Evolutionary conservation across 30 jellyfish, hydroid and myxozoan species (phyloP), one percentile per base, ranked within the genome.

Genomic region (Sanderia malayensis): DNA sequence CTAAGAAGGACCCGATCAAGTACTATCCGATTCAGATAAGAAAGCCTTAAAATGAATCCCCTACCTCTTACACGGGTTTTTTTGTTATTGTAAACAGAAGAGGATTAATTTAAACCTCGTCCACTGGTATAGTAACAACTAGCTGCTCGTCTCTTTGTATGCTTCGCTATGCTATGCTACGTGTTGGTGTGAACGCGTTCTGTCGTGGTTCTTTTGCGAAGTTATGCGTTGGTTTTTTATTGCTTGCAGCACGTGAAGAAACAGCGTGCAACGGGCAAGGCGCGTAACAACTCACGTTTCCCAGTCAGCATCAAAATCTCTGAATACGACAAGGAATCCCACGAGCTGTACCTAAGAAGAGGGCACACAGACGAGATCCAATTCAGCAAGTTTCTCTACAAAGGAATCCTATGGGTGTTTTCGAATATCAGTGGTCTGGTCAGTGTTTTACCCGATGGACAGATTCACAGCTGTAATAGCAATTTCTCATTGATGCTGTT

Each of bases 371-470:
- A 71, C 31, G 81, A 81, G 11, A 65, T 65, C 2, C 95, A 85
- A 77, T 64, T 64, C 70, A 59, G 90, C 57, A 85, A 85, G 32
- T 85, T 85, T 67, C 82, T 88, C 15, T 88, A 88, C 84, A 81
- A 81, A 65, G 93, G 97, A 23, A 61, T 80, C 44, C 37, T 88
- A 15, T 88, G 97, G 97, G 97, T 88, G 63, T 88, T 88, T 49
- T 68, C 97, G 7, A 88, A 88, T 67, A 81, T 88, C 81, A 88
- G 97, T 79, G 97, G 97, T 1, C 67, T 88, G 52, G 83, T 88
- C 41, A 81, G 83, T 30, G 87, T 88, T 21, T 37, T 70, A 3
- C 87, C 81, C 15, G 79, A 82, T 47, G 97, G 97, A 27, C 33
- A 46, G 31, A 81, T 88, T 7, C 85, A 74, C 26, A 88, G 97